phyloP scores from a whole-genome alignment of 1,140 invertebrate genomes.

The Drosophila ironensis region DNA sequence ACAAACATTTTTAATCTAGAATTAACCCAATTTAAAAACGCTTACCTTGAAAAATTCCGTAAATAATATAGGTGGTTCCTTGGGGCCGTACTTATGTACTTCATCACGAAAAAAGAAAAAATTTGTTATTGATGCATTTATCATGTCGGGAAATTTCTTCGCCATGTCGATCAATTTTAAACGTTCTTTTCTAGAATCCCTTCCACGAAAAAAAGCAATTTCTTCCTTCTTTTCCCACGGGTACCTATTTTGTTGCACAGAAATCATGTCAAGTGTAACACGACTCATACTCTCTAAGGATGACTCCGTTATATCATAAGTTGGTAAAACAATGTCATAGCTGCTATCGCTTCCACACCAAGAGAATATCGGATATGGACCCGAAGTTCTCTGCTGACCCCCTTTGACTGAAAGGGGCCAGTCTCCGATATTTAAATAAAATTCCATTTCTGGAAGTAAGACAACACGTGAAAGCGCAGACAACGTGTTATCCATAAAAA shows the following conservation, averaged over 20 bases:
- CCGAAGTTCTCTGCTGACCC: slow-evolving; percentile 80
- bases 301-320: slow-evolving; percentile 97
- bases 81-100: slow-evolving; percentile 92
- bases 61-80: slow-evolving; percentile 92
- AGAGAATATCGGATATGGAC: slow-evolving; percentile 93
- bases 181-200: slow-evolving; percentile 93
- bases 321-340: slow-evolving; percentile 95
- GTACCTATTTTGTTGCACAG: slow-evolving; percentile 86
- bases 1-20: slow-evolving; percentile 1
- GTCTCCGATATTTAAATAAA: slow-evolving; percentile 97
- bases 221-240: slow-evolving; percentile 89
- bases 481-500: slow-evolving; percentile 95
- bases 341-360: slow-evolving; percentile 96
- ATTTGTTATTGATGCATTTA: slow-evolving; percentile 96
- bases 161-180: slow-evolving; percentile 92
- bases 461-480: slow-evolving; percentile 92
- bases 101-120: slow-evolving; percentile 97
- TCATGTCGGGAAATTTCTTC: slow-evolving; percentile 89
- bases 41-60: slow-evolving; percentile 97
- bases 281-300: slow-evolving; percentile 95
- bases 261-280: slow-evolving; percentile 93
- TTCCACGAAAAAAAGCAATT: slow-evolving; percentile 94
- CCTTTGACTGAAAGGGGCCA: slow-evolving; percentile 91
- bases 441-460: slow-evolving; percentile 93
- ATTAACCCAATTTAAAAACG: slow-evolving; percentile 24